These are phyloP conservation scores for Rugalucina vietnamica DNA, from an alignment of 2,888 invertebrate genomes.

Conservation along the genomic window DNA sequence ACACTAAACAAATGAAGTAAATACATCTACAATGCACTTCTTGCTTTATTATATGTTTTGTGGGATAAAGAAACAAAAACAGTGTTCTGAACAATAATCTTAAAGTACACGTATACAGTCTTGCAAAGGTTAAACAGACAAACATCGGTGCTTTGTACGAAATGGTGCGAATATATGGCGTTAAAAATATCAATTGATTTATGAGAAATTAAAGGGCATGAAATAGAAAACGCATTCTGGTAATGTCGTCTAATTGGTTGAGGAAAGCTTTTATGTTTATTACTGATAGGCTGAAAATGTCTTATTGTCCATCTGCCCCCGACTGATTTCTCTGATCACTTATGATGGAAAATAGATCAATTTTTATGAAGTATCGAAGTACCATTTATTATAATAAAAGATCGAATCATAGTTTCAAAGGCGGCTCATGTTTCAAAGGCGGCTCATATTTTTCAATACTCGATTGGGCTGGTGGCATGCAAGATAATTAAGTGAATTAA, in stretches of 20 bases:
- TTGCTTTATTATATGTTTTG: too few relatives aligned
- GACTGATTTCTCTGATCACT: background rate
- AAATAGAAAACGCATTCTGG: background rate
- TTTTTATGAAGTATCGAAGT: background rate
- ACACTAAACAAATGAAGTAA: too few relatives aligned
- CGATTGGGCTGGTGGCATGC: background rate
- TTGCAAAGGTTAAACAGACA: too few relatives aligned
- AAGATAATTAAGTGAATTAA: background rate
- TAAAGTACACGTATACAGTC: too few relatives aligned
- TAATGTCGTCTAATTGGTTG: constrained; percentile 7
- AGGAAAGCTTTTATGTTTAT: background rate
- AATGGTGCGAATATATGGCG: background rate
- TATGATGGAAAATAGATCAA: constrained; percentile 4
- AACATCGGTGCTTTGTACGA: background rate
- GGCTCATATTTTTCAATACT: constrained; percentile 1
- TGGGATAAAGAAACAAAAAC: too few relatives aligned
- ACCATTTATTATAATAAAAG: constrained; percentile 2
- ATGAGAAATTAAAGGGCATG: constrained; percentile 5
- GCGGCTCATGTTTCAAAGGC: constrained; percentile 1
- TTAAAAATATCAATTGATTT: background rate
- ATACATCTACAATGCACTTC: too few relatives aligned
- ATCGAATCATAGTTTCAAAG: constrained; percentile 10
- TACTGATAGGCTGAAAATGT: background rate
- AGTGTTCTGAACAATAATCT: too few relatives aligned
- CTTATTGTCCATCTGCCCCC: background rate